phyloP scores from a whole-genome alignment of 2,113 vertebrate genomes.

The Petrocephalus zakoni region DNA sequence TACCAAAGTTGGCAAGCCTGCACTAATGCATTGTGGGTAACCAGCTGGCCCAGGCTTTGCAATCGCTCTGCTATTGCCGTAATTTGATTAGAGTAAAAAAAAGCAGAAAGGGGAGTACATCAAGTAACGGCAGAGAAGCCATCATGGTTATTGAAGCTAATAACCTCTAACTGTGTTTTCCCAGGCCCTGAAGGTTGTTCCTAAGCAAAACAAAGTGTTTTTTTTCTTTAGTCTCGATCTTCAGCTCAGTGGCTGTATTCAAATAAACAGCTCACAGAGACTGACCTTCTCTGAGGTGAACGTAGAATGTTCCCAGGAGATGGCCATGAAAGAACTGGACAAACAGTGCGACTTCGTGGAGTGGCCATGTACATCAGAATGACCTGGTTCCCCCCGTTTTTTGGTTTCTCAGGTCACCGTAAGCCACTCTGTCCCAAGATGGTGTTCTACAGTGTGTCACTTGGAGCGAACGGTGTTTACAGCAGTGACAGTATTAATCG shows the following conservation, averaged over 20 bases:
- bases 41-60: not conserved
- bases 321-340: not conserved
- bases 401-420: not conserved
- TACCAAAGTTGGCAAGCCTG: not conserved
- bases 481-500: not conserved
- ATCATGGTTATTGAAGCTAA: not conserved
- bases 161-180: conserved; percentile 3
- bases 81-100: not conserved
- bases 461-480: not conserved
- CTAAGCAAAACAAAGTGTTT: not conserved
- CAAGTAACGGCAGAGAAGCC: not conserved
- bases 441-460: not conserved
- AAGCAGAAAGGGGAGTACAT: not conserved
- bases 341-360: not conserved
- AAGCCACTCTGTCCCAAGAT: not conserved
- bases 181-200: not conserved
- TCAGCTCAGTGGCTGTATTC: not conserved
- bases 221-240: not conserved
- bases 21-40: not conserved
- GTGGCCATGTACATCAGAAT: not conserved
- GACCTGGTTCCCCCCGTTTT: not conserved
- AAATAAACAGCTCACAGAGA: not conserved
- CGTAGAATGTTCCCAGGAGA: not conserved
- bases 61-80: not conserved
- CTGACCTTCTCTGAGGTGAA: not conserved